A percentile compares a stretch with the other conserved stretches of the same genome.
Evolutionary conservation across 1,140 invertebrate genomes (phyloP).

Genomic region (Augochlora pura): DNA sequence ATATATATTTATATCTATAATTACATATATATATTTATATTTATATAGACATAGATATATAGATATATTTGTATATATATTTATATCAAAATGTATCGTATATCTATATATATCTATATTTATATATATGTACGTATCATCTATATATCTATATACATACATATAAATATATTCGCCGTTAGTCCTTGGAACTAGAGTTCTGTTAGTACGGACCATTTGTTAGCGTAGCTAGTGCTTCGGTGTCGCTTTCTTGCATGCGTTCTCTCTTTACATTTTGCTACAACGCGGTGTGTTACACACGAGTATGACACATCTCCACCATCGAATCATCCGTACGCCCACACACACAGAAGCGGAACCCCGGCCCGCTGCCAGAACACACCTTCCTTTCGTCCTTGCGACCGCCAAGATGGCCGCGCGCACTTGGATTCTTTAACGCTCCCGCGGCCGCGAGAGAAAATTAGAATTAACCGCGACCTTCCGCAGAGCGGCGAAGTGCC

Average conservation of each 20-base stretch:
- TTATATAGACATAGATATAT: background rate
- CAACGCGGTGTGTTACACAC: constrained; percentile 8
- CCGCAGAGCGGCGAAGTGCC: constrained; percentile 14
- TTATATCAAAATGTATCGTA: background rate
- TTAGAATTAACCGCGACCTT: constrained; percentile 33
- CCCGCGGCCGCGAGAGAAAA: constrained; percentile 8
- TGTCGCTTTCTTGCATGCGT: constrained; percentile 58
- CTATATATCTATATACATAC: background rate
- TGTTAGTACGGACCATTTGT: background rate
- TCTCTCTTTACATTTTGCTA: background rate
- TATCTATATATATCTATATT: background rate
- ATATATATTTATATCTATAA: background rate
- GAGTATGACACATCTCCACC: background rate
- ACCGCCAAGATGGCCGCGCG: constrained; percentile 25
- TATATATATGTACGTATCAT: background rate
- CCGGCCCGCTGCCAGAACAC: too few relatives aligned
- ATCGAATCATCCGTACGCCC: background rate
- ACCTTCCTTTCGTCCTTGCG: background rate
- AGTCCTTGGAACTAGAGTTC: background rate
- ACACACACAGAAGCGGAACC: background rate
- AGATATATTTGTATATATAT: background rate
- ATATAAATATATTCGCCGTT: background rate
- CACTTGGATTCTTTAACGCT: constrained; percentile 40
- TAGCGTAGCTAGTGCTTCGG: constrained; percentile 26
- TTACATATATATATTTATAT: background rate